Percentiles rank a stretch among this genome's conserved stretches.
Conservation (phyloP, 2,888 invertebrate species). For the Nemotelus pantherinus region DNA sequence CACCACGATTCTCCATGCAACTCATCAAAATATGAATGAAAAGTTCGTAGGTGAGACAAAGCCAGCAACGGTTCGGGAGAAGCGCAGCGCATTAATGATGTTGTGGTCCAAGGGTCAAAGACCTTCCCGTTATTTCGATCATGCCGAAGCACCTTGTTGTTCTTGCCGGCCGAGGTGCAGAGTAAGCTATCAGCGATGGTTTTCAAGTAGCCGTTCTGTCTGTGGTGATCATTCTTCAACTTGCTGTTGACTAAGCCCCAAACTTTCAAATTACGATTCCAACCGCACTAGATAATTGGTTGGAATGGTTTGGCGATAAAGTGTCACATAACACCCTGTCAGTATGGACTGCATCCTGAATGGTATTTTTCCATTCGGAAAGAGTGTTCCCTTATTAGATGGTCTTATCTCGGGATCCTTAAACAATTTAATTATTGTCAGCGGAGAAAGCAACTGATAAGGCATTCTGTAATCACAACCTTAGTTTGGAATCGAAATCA, state of each 20-base stretch:
- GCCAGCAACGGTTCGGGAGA: slow-evolving; percentile 99
- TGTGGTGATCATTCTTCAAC: slow-evolving; percentile 97
- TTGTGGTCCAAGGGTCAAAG: slow-evolving; percentile 98
- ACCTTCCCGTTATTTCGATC: slow-evolving; percentile 99
- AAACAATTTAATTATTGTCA: slow-evolving; percentile 99
- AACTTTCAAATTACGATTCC: slow-evolving; percentile 98
- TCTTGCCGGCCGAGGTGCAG: slow-evolving; percentile 99
- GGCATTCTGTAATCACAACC: slow-evolving; percentile 77
- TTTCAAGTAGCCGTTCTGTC: slow-evolving; percentile 97
- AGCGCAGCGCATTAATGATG: slow-evolving; percentile 97
- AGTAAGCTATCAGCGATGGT: slow-evolving; percentile 99
- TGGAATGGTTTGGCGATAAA: slow-evolving; percentile 97
- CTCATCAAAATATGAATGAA: slow-evolving; percentile 97
- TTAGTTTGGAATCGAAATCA: slow-evolving; percentile 5
- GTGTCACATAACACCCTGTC: slow-evolving; percentile 99
- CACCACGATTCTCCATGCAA: slow-evolving; percentile 44
- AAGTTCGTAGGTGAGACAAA: slow-evolving; percentile 98
- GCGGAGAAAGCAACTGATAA: slow-evolving; percentile 99
- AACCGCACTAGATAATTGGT: slow-evolving; percentile 98
- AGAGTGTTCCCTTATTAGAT: slow-evolving; percentile 99
- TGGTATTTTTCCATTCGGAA: slow-evolving; percentile 99
- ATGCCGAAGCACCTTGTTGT: slow-evolving; percentile 99
- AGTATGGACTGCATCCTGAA: slow-evolving; percentile 93
- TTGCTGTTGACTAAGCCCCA: slow-evolving; percentile 99
- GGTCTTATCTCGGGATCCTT: slow-evolving; percentile 97